Evolutionary conservation across 1,140 invertebrate species (phyloP), one percentile per base, ranked within the genome.

Genomic region (Calosoma granatense): DNA sequence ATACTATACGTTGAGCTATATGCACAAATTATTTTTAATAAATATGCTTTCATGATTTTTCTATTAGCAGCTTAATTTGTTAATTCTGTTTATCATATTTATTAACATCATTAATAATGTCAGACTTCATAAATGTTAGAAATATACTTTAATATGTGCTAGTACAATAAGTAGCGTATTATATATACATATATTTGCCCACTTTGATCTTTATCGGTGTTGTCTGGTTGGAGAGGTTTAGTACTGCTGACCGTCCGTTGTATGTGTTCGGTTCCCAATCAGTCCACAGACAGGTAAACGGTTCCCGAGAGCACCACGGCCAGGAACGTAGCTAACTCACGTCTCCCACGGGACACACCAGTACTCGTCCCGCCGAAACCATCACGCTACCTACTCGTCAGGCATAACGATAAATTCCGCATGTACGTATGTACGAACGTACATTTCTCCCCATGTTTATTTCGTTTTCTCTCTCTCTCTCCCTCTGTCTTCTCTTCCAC

Each of bases 301-400:
- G 65, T 61, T 64, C 67, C 64, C 57, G 23, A 53, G 66, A 62
- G 65, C 64, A 47, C 20, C 20, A 26, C 26, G 59, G 51, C 43
- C 54, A 58, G 61, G 64, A 67, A 70, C 68, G 68, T 69, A 70
- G 62, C 68, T 63, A 69, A 69, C 66, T 67, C 66, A 70, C 64
- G 59, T 63, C 58, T 67, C 67, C 66, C 68, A 21, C 26, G 63
- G 60, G 57, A 51, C n/a, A n/a, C n/a, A n/a, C 51, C 22, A 22
- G 52, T 55, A 54, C 57, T 52, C 47, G 53, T 54, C 51, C 62
- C 56, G 61, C 53, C 53, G 60, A 58, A 65, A 63, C 64, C 64
- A 64, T 65, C 63, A 60, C 26, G 26, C 26, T 36, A 36, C 26
- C 26, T 9, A 9, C 26, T 64, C 58, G 56, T 59, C 61, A 58